A percentile compares a stretch with the other conserved stretches of the same genome.
Conservation (phyloP, 1,140 invertebrate species). For the Drosophila neocordata region DNA sequence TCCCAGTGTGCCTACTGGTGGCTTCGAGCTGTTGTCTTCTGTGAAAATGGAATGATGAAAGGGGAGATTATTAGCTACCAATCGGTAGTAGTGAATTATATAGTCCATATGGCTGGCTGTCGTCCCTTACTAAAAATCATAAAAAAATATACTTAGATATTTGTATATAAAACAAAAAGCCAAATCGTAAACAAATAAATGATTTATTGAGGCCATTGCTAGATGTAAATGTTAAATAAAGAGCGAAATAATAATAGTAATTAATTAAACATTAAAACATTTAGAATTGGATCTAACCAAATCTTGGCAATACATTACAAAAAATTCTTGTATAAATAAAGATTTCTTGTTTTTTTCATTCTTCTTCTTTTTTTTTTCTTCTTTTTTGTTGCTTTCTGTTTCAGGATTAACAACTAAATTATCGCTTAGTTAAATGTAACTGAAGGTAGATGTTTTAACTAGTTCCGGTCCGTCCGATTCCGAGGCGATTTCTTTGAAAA, state of each 20-base stretch:
- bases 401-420: conserved; percentile 67
- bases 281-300: conserved; percentile 54
- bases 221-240: conserved; percentile 72
- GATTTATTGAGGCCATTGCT: conserved; percentile 68
- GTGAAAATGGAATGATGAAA: conserved; percentile 26
- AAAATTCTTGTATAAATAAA: conserved; percentile 72
- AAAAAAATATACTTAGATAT: background rate
- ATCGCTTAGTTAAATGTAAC: conserved; percentile 54
- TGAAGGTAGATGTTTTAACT: conserved; percentile 79
- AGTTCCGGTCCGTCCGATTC: conserved; percentile 57
- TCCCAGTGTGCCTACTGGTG: conserved; percentile 40
- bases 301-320: conserved; percentile 56
- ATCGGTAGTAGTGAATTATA: background rate
- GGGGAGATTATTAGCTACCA: background rate
- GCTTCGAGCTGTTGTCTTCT: conserved; percentile 61
- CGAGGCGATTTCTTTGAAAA: conserved; percentile 45
- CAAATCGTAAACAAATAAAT: conserved; percentile 63
- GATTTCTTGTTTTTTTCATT: conserved; percentile 22
- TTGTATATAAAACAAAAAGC: conserved; percentile 16
- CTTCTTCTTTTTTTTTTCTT: background rate
- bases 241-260: conserved; percentile 58
- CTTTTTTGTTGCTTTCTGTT: conserved; percentile 2
- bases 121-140: background rate
- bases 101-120: background rate
- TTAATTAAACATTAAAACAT: conserved; percentile 52